phyloP scores from a whole-genome alignment of 2,888 invertebrate genomes.

The Eilema caniola region DNA sequence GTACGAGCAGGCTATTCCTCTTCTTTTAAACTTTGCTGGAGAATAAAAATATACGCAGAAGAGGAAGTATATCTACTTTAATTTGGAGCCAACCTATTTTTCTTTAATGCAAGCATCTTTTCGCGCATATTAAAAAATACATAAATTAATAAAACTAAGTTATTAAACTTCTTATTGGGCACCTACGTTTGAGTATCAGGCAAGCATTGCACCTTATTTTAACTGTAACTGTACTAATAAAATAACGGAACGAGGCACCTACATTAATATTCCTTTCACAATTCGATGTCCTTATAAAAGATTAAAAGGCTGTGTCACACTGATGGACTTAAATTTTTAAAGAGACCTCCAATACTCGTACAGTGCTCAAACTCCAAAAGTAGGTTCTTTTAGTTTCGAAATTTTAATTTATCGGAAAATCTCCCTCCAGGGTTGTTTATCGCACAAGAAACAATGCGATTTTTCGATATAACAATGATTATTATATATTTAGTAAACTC shows the following conservation, averaged over 20 bases:
- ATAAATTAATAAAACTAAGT: neutral
- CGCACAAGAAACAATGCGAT: neutral
- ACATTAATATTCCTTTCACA: slow-evolving; percentile 23
- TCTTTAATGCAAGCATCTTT: neutral
- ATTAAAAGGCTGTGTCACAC: slow-evolving; percentile 54
- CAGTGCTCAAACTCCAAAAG: slow-evolving; percentile 53
- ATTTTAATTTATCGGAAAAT: slow-evolving; percentile 34
- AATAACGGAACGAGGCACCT: neutral
- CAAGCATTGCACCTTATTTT: neutral
- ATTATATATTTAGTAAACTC: neutral
- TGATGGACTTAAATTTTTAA: slow-evolving; percentile 66
- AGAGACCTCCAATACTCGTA: slow-evolving; percentile 56
- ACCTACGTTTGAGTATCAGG: neutral
- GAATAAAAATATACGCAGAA: slow-evolving; percentile 11
- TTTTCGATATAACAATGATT: neutral
- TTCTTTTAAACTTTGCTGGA: slow-evolving; percentile 8
- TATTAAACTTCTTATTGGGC: neutral
- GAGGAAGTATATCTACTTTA: slow-evolving; percentile 8
- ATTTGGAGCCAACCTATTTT: slow-evolving; percentile 6
- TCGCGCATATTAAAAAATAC: no score
- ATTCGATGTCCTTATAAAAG: slow-evolving; percentile 32
- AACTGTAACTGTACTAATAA: neutral
- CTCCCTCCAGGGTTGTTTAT: neutral
- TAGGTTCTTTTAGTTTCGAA: slow-evolving; percentile 52
- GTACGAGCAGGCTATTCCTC: slow-evolving; percentile 15